A percentile compares a stretch with the other conserved stretches of the same genome.
Evolutionary conservation across 1,140 invertebrate genomes (phyloP).

Genomic region (Meloidogyne floridensis): DNA sequence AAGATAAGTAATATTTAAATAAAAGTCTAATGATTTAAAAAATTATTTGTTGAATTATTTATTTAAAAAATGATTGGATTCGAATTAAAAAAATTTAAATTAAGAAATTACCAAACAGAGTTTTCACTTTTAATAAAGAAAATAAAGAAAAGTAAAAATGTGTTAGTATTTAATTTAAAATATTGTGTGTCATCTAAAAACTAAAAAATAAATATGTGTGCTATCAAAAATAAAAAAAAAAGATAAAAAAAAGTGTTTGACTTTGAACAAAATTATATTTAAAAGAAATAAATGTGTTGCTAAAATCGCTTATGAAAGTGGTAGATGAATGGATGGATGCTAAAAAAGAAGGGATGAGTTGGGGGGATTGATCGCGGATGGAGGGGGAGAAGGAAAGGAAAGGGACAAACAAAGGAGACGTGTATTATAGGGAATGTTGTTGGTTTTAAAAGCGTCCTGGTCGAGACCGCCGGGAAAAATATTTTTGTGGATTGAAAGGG

Average conservation of each 20-base stretch:
- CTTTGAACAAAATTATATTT: too few species aligned
- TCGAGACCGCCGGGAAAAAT: background rate
- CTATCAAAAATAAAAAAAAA: too few species aligned
- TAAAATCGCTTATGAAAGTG: background rate
- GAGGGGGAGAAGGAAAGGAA: background rate
- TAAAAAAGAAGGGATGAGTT: background rate
- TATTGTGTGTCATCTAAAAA: background rate
- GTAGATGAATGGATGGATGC: background rate
- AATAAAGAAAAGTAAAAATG: too few species aligned
- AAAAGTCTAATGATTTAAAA: too few species aligned
- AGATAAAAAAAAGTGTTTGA: too few species aligned
- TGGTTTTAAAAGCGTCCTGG: slow-evolving; percentile 1
- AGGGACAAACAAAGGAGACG: background rate
- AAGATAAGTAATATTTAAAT: too few species aligned
- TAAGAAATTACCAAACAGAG: too few species aligned
- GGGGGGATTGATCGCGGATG: background rate
- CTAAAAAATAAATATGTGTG: background rate
- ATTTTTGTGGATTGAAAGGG: slow-evolving; percentile 3
- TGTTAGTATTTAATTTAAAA: background rate
- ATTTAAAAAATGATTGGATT: too few species aligned
- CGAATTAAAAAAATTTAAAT: too few species aligned
- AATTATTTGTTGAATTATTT: too few species aligned
- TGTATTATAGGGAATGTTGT: too few species aligned
- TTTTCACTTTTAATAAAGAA: too few species aligned
- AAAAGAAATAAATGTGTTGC: background rate